Evolutionary conservation across 2,113 vertebrate genomes (phyloP).

Genomic region (Pteronura brasiliensis): DNA sequence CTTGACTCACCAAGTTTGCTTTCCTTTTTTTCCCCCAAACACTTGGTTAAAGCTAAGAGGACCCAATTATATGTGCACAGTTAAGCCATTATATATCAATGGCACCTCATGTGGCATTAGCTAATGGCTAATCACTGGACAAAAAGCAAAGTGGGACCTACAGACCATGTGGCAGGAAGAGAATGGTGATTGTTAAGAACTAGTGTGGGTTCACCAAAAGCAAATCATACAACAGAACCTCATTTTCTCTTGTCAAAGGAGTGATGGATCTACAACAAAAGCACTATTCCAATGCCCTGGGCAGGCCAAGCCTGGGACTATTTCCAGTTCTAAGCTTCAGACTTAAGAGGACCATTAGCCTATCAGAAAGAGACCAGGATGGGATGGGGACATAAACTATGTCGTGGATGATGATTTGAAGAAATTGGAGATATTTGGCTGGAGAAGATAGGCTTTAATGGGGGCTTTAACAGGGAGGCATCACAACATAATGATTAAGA

Average conservation of each 20-base stretch:
- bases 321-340: not conserved
- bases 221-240: not conserved
- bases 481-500: not conserved
- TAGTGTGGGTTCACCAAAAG: not conserved
- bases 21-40: not conserved
- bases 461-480: not conserved
- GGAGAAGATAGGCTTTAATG: not conserved
- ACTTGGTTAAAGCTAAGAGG: not conserved
- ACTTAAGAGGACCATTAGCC: not conserved
- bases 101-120: not conserved
- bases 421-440: not conserved
- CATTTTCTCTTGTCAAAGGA: conserved; percentile 8
- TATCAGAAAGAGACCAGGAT: not conserved
- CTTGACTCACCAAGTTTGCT: not conserved
- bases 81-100: not conserved
- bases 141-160: not conserved
- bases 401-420: not conserved
- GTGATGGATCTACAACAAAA: not conserved
- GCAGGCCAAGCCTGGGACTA: not conserved
- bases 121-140: not conserved
- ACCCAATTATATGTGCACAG: not conserved
- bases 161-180: not conserved
- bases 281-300: not conserved
- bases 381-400: not conserved
- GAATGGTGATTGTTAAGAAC: not conserved